Evolutionary conservation across 2,797 vertebrate species (phyloP), one percentile per base, ranked within the genome.

Genomic region (Luscinia luscinia): DNA sequence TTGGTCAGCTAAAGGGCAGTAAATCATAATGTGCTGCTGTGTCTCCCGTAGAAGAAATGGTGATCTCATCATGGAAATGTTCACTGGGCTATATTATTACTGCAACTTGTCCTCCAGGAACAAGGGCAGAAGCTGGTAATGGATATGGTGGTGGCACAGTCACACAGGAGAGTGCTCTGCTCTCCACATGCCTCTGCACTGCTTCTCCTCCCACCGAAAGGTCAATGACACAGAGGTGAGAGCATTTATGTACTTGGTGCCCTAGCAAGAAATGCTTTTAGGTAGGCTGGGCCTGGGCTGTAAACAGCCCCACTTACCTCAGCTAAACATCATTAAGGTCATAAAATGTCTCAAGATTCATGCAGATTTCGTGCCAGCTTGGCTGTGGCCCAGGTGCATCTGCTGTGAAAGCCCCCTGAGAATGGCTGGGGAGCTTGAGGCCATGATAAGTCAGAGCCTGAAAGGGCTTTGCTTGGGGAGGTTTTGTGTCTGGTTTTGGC

Each of bases 221-320:
- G 95, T 97, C 97, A 97, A 73, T 95, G 94, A 95, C 96, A 96
- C 68, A 91, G 88, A 91, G 74, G 82, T 49, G 12, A 96, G 64
- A 75, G 41, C 59, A 95, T 95, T 96, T 96, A 96, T 23, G 13
- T 77, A 49, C 61, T 57, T n/a, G 89, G 67, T 74, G 83, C 88
- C 80, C 75, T 63, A 69, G 84, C 61, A 94, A 94, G 79, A 84
- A 89, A 91, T 55, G 38, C 34, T 90, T 94, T 63, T 63, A 93
- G 63, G 32, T 90, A 80, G 81, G 61, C 30, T 94, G 78, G 93
- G 46, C 70, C 66, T 75, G 18, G 49, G 55, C 84, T 76, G 74
- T 95, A 96, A 96, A 95, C 89, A 95, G 77, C 27, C 30, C 12
- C 11, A 51, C 64, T 96, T 92, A 85, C 84, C 95, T 84, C 79